These are phyloP conservation scores for Mermis nigrescens DNA, from an alignment of 2,888 invertebrate species.

Conservation along the genomic window DNA sequence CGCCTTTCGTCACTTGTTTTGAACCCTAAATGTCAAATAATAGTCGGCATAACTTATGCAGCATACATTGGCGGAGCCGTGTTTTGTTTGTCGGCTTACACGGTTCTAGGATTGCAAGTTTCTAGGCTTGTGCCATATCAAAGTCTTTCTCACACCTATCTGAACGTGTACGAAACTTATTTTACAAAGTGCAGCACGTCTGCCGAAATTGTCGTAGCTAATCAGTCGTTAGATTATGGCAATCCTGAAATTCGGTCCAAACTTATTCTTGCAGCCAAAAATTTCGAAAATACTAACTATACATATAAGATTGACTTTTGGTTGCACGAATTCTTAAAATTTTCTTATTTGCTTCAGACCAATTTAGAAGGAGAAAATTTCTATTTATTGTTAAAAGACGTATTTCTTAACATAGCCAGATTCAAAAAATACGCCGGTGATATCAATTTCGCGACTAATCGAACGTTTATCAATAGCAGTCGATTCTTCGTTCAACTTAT, in stretches of 20 bases:
- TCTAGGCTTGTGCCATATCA: slow-evolving; percentile 65
- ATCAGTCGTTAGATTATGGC: slow-evolving; percentile 58
- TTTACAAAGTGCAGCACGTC: slow-evolving; percentile 37
- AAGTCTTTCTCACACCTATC: slow-evolving; percentile 71
- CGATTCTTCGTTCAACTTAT: too few relatives aligned
- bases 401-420: too few relatives aligned
- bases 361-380: too few relatives aligned
- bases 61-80: slow-evolving; percentile 61
- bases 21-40: slow-evolving; percentile 32
- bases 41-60: slow-evolving; percentile 49
- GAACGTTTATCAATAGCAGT: too few relatives aligned
- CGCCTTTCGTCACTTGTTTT: slow-evolving; percentile 9
- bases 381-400: too few relatives aligned
- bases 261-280: slow-evolving; percentile 55
- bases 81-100: slow-evolving; percentile 37
- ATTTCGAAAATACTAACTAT: slow-evolving; percentile 57
- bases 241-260: slow-evolving; percentile 54
- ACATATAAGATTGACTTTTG: slow-evolving; percentile 7
- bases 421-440: too few relatives aligned
- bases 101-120: slow-evolving; percentile 63
- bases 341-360: too few relatives aligned
- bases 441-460: too few relatives aligned
- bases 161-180: slow-evolving; percentile 68
- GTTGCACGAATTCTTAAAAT: slow-evolving; percentile 8
- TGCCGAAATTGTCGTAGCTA: slow-evolving; percentile 65